Percentiles rank a stretch among this genome's conserved stretches.
Evolutionary conservation across 2,797 vertebrate species (phyloP).

Genomic region (Lutra lutra): DNA sequence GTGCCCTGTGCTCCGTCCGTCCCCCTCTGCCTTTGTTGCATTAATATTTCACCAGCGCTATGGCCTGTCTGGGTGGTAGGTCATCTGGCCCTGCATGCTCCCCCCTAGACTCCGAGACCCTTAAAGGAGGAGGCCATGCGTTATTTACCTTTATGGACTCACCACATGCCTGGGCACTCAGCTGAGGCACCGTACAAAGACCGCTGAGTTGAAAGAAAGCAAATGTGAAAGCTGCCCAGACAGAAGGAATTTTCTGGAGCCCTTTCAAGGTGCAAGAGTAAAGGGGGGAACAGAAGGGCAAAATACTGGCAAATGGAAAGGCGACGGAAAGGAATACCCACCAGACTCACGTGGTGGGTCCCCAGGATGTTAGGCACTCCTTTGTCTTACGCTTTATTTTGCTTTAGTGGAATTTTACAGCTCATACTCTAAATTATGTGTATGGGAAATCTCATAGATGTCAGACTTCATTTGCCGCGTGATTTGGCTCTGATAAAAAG

Average conservation of each 20-base stretch:
- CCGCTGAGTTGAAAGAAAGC: not conserved
- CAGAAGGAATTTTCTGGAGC: not conserved
- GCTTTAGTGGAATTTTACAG: not conserved
- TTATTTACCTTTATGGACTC: not conserved
- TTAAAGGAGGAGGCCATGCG: not conserved
- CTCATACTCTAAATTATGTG: not conserved
- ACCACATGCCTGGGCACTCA: not conserved
- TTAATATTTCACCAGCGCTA: not conserved
- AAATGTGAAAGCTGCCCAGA: not conserved
- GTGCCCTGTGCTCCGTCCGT: not conserved
- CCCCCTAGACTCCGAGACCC: too few species aligned
- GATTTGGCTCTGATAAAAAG: not conserved
- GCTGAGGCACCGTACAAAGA: too few species aligned
- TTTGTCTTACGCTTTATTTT: not conserved
- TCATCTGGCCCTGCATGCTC: not conserved
- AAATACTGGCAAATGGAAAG: not conserved
- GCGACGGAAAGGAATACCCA: not conserved
- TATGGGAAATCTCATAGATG: not conserved
- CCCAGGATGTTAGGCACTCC: not conserved
- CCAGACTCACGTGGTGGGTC: not conserved
- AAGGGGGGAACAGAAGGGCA: not conserved
- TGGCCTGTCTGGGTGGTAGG: too few species aligned
- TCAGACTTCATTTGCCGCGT: not conserved
- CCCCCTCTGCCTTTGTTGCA: not conserved
- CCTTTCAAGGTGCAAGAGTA: not conserved